Evolutionary conservation across 2,113 vertebrate species (phyloP).

Genomic region (Corydoras sp.): DNA sequence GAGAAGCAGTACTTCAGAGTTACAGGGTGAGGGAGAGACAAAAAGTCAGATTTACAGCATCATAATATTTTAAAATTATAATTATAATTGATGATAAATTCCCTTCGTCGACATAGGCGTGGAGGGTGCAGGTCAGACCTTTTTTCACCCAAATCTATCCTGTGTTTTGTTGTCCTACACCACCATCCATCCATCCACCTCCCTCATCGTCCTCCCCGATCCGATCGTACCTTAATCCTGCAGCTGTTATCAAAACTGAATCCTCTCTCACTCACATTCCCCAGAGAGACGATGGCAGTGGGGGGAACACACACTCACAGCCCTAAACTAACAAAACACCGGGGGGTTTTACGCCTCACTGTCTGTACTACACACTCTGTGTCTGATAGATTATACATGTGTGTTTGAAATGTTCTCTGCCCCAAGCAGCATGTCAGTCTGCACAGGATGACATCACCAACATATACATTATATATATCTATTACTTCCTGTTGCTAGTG

Average conservation of each 20-base stretch:
- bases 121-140: too few species aligned
- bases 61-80: too few species aligned
- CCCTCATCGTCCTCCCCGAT: too few species aligned
- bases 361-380: neutral
- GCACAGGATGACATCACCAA: neutral
- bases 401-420: neutral
- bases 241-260: neutral
- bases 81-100: too few species aligned
- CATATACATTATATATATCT: neutral
- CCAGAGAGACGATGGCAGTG: neutral
- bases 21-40: neutral
- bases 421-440: neutral
- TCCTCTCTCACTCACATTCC: neutral
- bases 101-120: too few species aligned
- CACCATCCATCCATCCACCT: neutral
- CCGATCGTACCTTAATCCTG: neutral
- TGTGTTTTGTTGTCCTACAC: too few species aligned
- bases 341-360: neutral
- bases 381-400: conserved; percentile 11
- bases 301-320: neutral
- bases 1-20: neutral
- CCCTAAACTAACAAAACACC: conserved; percentile 29
- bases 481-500: neutral
- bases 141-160: too few species aligned
- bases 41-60: too few species aligned